Percentiles rank a stretch among this genome's conserved stretches.
These are phyloP conservation scores for Linnaemya tessellans DNA, from an alignment of 2,888 invertebrate species.

Conservation along the genomic window DNA sequence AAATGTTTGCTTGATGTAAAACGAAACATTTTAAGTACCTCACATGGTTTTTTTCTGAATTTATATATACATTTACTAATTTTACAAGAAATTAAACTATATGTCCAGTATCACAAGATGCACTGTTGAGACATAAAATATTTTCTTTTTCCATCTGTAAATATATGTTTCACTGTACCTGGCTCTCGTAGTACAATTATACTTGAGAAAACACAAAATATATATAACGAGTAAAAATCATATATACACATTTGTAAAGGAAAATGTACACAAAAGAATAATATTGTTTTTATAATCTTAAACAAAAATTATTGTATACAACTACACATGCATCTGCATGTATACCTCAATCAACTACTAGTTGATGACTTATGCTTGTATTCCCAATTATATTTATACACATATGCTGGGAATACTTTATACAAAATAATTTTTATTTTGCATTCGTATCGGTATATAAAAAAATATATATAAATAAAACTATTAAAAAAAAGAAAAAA, in stretches of 20 bases:
- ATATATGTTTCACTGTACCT: background rate
- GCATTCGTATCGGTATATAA: constrained; percentile 25
- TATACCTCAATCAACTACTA: constrained; percentile 36
- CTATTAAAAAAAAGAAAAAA: background rate
- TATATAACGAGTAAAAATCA: background rate
- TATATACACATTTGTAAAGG: background rate
- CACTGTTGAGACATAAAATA: too few species aligned
- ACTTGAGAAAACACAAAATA: background rate
- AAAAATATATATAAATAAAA: background rate
- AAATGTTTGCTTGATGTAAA: too few species aligned
- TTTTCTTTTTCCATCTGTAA: background rate
- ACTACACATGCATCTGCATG: background rate
- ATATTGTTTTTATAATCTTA: background rate
- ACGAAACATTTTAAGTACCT: too few species aligned
- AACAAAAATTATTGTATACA: constrained; percentile 3
- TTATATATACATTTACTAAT: too few species aligned
- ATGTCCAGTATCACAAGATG: too few species aligned
- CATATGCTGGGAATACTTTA: constrained; percentile 15
- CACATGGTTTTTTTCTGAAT: too few species aligned
- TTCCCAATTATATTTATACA: constrained; percentile 13
- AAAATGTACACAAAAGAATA: background rate
- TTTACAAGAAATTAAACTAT: too few species aligned
- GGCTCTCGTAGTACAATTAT: background rate
- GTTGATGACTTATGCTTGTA: constrained; percentile 35
- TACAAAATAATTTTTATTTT: constrained; percentile 38